phyloP scores from a whole-genome alignment of 1,140 invertebrate species.

The Halesus radiatus region DNA sequence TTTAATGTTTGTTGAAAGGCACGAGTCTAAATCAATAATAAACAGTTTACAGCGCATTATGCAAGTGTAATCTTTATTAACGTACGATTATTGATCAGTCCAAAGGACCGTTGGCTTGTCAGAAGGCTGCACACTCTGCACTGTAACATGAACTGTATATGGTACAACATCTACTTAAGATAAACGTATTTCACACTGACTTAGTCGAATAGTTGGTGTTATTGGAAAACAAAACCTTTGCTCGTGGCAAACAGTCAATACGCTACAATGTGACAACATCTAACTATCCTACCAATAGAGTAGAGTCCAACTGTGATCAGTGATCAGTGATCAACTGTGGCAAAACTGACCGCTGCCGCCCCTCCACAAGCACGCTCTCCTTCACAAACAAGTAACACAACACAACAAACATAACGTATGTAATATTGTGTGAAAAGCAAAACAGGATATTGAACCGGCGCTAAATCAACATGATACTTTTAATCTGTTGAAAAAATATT shows the following conservation, averaged over 20 bases:
- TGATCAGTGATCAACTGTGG: not conserved
- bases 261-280: not conserved
- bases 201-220: not conserved
- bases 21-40: constrained; percentile 55
- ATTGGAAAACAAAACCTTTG: not conserved
- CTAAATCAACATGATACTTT: constrained; percentile 16
- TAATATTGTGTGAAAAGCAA: constrained; percentile 11
- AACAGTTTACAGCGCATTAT: constrained; percentile 29
- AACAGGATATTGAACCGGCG: not conserved
- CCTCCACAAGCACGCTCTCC: not conserved
- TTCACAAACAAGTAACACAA: not conserved
- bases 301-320: constrained; percentile 14
- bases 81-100: no score
- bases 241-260: not conserved
- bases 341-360: not conserved
- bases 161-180: constrained; percentile 2
- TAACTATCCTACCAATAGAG: not conserved
- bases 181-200: constrained; percentile 4
- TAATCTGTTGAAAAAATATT: constrained; percentile 34
- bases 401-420: not conserved
- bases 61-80: constrained; percentile 15
- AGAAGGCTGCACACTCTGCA: no score
- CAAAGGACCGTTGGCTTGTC: not conserved
- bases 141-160: constrained; percentile 20
- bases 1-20: constrained; percentile 46